Evolutionary conservation across 1,140 invertebrate genomes (phyloP), one percentile per base, ranked within the genome.

Genomic region (Nixonia krombeini): DNA sequence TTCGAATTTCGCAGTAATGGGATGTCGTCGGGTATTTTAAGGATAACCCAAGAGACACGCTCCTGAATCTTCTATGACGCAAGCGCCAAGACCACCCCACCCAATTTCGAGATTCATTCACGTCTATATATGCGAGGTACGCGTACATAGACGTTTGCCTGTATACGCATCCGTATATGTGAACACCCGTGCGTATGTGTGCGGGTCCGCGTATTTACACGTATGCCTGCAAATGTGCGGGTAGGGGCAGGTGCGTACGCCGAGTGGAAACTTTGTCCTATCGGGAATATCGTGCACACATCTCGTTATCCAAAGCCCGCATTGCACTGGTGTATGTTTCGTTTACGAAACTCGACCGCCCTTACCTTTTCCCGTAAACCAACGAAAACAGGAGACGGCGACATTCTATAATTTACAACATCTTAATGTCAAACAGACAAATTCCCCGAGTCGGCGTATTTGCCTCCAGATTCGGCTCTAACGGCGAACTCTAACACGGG

Each of bases 1-100:
- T 70, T 73, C 56, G 49, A 67, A 67, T 66, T 70, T 70, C 52
- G 62, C 64, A 47, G 62, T 67, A 64, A 70, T 63, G 31, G 53
- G 59, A 67, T 63, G 53, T 59, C 41, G 62, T 55, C 42, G 50
- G 53, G 29, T 53, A 35, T 56, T 68, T 69, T 61, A 66, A 64
- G 58, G 56, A 65, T 69, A 58, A 59, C 52, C 59, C 55, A 41
- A 35, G 59, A 70, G 57, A 73, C 62, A 67, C 59, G 56, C 46
- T 73, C 63, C 71, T 64, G 59, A 35, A 55, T 63, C 29, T 46
- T 33, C 7, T 40, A 35, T 50, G 58, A 72, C 59, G 63, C 71
- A 68, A 45, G 64, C 63, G 67, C 59, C 29, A 16, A 17, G 28
- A 13, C 29, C 63, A 52, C 63, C 58, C 50, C 58, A 59, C 63